Evolutionary conservation across 1,140 invertebrate species (phyloP).

Genomic region (Sycophila sp.): DNA sequence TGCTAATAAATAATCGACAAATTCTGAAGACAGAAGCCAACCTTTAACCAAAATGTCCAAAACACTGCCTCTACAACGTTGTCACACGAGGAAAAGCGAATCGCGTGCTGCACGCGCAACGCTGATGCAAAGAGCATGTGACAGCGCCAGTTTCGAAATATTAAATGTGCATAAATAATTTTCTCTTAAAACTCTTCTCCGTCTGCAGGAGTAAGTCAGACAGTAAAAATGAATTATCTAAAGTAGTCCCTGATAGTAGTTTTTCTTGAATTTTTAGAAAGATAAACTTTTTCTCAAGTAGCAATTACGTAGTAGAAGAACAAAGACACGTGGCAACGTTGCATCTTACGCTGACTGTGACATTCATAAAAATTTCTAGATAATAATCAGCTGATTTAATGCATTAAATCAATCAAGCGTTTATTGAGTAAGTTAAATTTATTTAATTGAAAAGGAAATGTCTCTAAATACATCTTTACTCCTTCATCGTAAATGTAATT

Average conservation of each 20-base stretch:
- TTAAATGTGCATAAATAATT: neutral
- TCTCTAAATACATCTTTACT: too few species aligned
- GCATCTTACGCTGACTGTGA: neutral
- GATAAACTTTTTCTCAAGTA: neutral
- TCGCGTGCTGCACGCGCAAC: too few species aligned
- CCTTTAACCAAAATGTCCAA: slow-evolving; percentile 36
- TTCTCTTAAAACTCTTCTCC: neutral
- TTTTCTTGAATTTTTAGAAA: neutral
- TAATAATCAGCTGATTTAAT: neutral
- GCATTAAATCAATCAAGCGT: too few species aligned
- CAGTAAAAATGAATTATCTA: neutral
- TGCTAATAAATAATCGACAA: slow-evolving; percentile 8
- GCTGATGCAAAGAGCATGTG: neutral
- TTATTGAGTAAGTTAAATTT: too few species aligned
- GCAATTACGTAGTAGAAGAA: neutral
- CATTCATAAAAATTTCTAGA: slow-evolving; percentile 6
- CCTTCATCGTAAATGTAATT: too few species aligned
- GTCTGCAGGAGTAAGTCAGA: too few species aligned
- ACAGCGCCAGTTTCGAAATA: neutral
- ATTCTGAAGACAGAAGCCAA: neutral
- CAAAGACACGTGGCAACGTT: neutral
- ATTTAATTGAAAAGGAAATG: too few species aligned
- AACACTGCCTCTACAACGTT: slow-evolving; percentile 33
- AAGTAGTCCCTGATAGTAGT: too few species aligned
- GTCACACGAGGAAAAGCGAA: too few species aligned